Conservation (phyloP, 2,888 invertebrate genomes). For the Leptarthrus brevirostris region DNA sequence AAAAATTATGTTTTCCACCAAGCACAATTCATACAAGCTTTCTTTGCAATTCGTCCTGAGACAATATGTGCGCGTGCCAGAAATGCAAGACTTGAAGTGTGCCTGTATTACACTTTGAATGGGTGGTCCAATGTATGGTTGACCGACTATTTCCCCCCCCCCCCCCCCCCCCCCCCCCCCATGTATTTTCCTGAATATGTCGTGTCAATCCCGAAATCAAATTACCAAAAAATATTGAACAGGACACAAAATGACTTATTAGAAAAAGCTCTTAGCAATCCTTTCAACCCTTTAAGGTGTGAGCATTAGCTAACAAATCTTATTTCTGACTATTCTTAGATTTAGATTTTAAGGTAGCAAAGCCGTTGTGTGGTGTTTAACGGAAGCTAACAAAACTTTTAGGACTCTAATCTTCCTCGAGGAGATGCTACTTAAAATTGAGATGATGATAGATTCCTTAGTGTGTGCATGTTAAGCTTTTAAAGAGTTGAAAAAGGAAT, state of each 20-base stretch:
- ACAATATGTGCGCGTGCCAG: constrained; percentile 6
- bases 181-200: no score
- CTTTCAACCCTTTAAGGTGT: not conserved
- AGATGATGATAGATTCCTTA: no score
- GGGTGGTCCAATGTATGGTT: no score
- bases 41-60: not conserved
- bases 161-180: no score
- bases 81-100: not conserved
- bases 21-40: not conserved
- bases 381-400: not conserved
- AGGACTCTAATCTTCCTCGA: no score
- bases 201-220: no score
- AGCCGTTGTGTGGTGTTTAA: not conserved
- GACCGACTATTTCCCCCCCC: no score
- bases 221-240: no score
- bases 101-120: not conserved
- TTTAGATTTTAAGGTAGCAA: not conserved
- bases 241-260: no score
- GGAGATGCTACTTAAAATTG: no score
- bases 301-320: constrained; percentile 21
- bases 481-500: no score
- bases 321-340: not conserved
- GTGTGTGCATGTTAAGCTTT: no score
- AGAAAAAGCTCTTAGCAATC: not conserved
- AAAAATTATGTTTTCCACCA: not conserved